Conservation (phyloP, 2,797 vertebrate genomes). For the Pogoniulus pusillus region DNA sequence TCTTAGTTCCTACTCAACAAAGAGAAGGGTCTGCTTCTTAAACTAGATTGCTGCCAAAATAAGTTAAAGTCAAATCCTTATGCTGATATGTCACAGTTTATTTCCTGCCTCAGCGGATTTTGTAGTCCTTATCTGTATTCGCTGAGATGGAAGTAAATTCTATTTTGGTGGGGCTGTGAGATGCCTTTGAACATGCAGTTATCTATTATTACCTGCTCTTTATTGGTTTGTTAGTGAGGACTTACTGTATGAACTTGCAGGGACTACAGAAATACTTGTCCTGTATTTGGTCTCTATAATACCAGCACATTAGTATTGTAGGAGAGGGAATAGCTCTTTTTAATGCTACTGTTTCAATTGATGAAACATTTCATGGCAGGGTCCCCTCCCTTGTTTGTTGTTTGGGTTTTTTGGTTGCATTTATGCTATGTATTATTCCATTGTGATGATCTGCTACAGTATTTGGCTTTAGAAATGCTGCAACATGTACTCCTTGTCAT, state of each 20-base stretch:
- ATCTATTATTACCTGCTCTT: not conserved
- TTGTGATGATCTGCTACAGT: not conserved
- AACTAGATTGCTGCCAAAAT: not conserved
- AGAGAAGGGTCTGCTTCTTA: not conserved
- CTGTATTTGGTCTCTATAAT: constrained; percentile 24
- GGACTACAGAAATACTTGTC: constrained; percentile 4
- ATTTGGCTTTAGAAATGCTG: constrained; percentile 17
- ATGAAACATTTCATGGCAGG: not conserved
- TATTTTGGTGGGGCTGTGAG: not conserved
- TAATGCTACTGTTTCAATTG: constrained; percentile 38
- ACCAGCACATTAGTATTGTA: not conserved
- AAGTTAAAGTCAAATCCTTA: not conserved
- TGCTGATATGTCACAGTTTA: not conserved
- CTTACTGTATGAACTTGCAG: not conserved
- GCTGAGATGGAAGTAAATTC: not conserved
- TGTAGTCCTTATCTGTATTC: not conserved
- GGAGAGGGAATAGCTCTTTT: constrained; percentile 26
- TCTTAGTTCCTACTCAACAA: not conserved
- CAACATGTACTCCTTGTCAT: not conserved
- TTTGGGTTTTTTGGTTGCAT: not conserved
- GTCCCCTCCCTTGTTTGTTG: not conserved
- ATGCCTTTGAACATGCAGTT: constrained; percentile 15
- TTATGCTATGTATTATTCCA: not conserved
- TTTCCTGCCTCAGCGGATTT: not conserved
- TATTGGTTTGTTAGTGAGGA: not conserved